These are phyloP conservation scores for Latheticus oryzae DNA, from an alignment of 2,888 invertebrate species.

Conservation along the genomic window DNA sequence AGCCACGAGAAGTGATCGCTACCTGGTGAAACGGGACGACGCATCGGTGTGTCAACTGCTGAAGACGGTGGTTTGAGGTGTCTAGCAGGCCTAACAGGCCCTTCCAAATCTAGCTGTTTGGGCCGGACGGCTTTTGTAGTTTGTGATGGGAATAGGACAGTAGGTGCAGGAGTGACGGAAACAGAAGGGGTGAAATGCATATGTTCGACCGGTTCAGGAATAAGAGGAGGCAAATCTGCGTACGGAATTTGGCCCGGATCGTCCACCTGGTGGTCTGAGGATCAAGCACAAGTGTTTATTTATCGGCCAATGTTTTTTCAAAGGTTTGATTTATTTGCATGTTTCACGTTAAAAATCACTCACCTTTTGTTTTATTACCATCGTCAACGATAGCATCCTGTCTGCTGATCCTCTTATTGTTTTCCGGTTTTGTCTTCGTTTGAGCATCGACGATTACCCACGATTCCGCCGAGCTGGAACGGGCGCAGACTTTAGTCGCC, in stretches of 20 bases:
- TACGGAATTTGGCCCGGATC: slow-evolving; percentile 51
- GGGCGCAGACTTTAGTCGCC: slow-evolving; percentile 64
- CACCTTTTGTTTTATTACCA: slow-evolving; percentile 46
- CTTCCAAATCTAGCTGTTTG: slow-evolving; percentile 61
- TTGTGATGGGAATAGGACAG: slow-evolving; percentile 44
- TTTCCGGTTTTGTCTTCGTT: slow-evolving; percentile 35
- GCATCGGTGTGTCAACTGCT: slow-evolving; percentile 50
- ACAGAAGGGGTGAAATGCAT: slow-evolving; percentile 69
- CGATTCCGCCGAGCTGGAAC: slow-evolving; percentile 71
- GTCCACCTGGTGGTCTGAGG: slow-evolving; percentile 39
- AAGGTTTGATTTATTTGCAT: slow-evolving; percentile 2
- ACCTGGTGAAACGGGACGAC: slow-evolving; percentile 57
- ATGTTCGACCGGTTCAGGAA: slow-evolving; percentile 66
- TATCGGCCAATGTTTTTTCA: slow-evolving; percentile 11
- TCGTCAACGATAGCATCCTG: slow-evolving; percentile 46
- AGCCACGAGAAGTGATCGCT: slow-evolving; percentile 43
- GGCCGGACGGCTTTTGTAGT: slow-evolving; percentile 56
- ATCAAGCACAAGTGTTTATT: slow-evolving; percentile 23
- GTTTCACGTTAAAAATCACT: too few relatives aligned
- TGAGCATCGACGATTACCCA: slow-evolving; percentile 57
- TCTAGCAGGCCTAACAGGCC: slow-evolving; percentile 60
- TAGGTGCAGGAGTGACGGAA: slow-evolving; percentile 60
- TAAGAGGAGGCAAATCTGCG: slow-evolving; percentile 64
- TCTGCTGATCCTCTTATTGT: slow-evolving; percentile 46
- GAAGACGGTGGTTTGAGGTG: slow-evolving; percentile 57